Conservation (phyloP, 2,888 invertebrate genomes). For the Crossocerus cetratus region DNA sequence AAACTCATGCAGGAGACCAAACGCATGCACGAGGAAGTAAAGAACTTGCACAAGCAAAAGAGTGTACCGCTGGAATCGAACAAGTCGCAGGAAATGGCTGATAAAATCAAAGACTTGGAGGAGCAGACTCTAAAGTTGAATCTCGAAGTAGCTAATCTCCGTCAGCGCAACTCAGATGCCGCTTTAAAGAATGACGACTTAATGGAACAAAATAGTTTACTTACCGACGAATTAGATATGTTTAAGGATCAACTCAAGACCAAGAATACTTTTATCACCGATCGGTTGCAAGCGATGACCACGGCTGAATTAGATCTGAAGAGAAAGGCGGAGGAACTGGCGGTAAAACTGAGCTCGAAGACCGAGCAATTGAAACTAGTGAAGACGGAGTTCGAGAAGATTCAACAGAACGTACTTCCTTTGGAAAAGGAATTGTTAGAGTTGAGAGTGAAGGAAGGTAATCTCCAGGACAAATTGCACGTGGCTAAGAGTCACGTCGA, state of each 20-base stretch:
- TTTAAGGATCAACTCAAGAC: constrained; percentile 72
- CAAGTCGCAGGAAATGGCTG: constrained; percentile 62
- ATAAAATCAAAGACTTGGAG: constrained; percentile 69
- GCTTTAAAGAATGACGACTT: constrained; percentile 68
- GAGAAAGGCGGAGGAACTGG: constrained; percentile 70
- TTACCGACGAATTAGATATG: constrained; percentile 71
- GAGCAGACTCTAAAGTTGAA: constrained; percentile 68
- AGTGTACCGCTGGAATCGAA: constrained; percentile 48
- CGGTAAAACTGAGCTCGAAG: constrained; percentile 70
- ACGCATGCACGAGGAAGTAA: constrained; percentile 67
- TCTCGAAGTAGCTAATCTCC: constrained; percentile 66
- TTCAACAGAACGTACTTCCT: constrained; percentile 67
- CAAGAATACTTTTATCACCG: constrained; percentile 72
- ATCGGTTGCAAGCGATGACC: constrained; percentile 69
- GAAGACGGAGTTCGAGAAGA: constrained; percentile 67
- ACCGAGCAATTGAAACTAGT: constrained; percentile 68
- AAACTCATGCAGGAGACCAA: constrained; percentile 69
- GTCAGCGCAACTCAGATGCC: constrained; percentile 67
- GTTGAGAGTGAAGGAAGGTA: constrained; percentile 65
- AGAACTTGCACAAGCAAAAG: constrained; percentile 61
- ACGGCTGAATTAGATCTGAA: constrained; percentile 67
- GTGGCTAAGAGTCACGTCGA: constrained; percentile 69
- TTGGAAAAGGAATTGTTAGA: constrained; percentile 72
- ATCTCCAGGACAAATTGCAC: constrained; percentile 67
- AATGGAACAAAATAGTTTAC: constrained; percentile 66